A percentile compares a stretch with the other conserved stretches of the same genome.
These are phyloP conservation scores for Labia minor DNA, from an alignment of 2,888 invertebrate species.

Conservation along the genomic window DNA sequence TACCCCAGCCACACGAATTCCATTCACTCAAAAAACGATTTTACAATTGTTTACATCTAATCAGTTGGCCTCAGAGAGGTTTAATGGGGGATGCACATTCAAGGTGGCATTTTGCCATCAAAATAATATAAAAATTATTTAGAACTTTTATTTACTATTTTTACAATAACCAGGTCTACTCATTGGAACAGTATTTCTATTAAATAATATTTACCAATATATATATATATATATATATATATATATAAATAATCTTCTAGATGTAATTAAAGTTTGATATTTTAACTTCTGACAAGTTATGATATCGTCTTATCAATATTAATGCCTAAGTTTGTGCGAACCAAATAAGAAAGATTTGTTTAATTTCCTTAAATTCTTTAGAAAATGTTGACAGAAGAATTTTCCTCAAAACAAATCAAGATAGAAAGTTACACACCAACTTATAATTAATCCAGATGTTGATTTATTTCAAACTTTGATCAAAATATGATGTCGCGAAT, in stretches of 20 bases:
- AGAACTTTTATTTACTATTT: too few species aligned
- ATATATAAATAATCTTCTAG: neutral
- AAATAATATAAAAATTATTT: too few species aligned
- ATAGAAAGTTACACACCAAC: constrained; percentile 1
- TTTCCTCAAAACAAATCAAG: constrained; percentile 13
- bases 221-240: neutral
- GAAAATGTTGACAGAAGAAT: constrained; percentile 13
- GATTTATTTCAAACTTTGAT: constrained; percentile 13
- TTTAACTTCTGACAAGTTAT: constrained; percentile 13
- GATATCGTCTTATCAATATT: constrained; percentile 13
- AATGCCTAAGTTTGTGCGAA: neutral
- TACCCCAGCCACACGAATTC: neutral
- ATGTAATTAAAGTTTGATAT: constrained; percentile 13
- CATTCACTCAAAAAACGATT: constrained; percentile 4
- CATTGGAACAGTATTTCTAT: neutral
- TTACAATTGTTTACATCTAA: constrained; percentile 8
- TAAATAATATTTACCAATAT: neutral
- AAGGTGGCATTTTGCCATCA: too few species aligned
- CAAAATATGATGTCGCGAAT: neutral
- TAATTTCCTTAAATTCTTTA: constrained; percentile 13
- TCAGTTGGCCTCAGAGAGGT: neutral
- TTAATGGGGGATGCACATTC: neutral
- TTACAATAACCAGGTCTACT: too few species aligned
- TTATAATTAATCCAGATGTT: constrained; percentile 13
- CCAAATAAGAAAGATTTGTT: constrained; percentile 1